Evolutionary conservation across 2,797 vertebrate genomes (phyloP).

Genomic region (Odontamblyopus rebecca): DNA sequence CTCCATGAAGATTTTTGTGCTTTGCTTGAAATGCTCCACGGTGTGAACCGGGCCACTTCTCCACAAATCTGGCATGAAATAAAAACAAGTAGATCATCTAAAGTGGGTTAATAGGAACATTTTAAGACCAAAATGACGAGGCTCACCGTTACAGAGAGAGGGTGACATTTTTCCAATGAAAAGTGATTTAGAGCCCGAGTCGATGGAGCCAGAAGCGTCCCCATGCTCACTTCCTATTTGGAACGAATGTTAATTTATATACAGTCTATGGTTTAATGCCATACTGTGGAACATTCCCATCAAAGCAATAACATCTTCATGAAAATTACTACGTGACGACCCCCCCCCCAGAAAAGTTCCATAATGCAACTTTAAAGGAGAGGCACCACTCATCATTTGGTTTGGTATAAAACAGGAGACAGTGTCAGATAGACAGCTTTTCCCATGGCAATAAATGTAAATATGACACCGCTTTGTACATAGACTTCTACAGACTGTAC

Average conservation of each 20-base stretch:
- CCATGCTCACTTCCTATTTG: too few relatives aligned
- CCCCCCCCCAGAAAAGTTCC: background rate
- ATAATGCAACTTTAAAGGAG: background rate
- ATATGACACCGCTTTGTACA: slow-evolving; percentile 60
- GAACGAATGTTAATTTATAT: too few relatives aligned
- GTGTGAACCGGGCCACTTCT: background rate
- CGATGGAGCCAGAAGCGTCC: too few relatives aligned
- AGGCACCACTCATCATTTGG: slow-evolving; percentile 24
- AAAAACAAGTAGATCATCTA: too few relatives aligned
- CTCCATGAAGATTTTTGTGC: background rate
- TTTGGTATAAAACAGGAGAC: slow-evolving; percentile 33
- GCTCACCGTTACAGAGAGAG: too few relatives aligned
- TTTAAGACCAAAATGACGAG: too few relatives aligned
- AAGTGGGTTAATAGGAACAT: too few relatives aligned
- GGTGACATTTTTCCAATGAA: too few relatives aligned
- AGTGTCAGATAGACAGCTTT: slow-evolving; percentile 41
- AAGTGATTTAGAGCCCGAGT: too few relatives aligned
- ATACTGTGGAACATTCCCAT: background rate
- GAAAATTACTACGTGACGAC: background rate
- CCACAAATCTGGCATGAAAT: background rate
- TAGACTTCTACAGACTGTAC: slow-evolving; percentile 57
- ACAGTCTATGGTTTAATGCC: background rate
- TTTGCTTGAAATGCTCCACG: background rate
- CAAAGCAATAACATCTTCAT: background rate
- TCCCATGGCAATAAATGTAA: slow-evolving; percentile 66